Evolutionary conservation across 2,888 invertebrate species (phyloP).

Genomic region (Odiellus spinosus): DNA sequence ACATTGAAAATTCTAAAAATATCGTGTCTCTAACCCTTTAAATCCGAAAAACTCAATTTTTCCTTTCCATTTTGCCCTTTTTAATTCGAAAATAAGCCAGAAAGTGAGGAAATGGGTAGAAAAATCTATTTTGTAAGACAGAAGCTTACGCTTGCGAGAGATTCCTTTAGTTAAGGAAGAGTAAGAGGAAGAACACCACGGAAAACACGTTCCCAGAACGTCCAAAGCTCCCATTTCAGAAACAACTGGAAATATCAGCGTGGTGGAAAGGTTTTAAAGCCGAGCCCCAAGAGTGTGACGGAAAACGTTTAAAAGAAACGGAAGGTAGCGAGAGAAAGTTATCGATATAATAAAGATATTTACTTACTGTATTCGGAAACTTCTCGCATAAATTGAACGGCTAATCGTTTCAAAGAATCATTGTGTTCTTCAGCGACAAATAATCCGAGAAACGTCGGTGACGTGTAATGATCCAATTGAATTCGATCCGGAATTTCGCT

Average conservation of each 20-base stretch:
- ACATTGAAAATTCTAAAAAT: too few relatives aligned
- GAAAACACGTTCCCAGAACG: constrained; percentile 57
- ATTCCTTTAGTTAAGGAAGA: constrained; percentile 29
- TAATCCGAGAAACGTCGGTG: constrained; percentile 77
- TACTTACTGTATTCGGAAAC: constrained; percentile 33
- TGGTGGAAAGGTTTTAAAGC: too few relatives aligned
- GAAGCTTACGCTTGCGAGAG: constrained; percentile 39
- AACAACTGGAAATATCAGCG: constrained; percentile 34
- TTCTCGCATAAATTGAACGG: constrained; percentile 63
- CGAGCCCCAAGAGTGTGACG: too few relatives aligned
- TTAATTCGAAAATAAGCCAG: too few relatives aligned
- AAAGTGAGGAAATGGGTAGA: too few relatives aligned
- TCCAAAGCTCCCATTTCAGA: constrained; percentile 56
- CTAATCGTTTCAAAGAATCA: constrained; percentile 58
- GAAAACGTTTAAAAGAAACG: too few relatives aligned
- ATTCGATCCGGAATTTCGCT: constrained; percentile 23
- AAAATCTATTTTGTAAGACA: too few relatives aligned
- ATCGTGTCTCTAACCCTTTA: too few relatives aligned
- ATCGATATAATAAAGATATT: too few relatives aligned
- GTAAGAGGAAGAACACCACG: constrained; percentile 42
- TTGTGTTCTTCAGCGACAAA: constrained; percentile 70
- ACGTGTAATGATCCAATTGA: constrained; percentile 61
- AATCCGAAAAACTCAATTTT: too few relatives aligned
- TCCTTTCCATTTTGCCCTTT: too few relatives aligned
- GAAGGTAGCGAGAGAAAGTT: too few relatives aligned